phyloP scores from a whole-genome alignment of 2,797 vertebrate species.

The Lophotriccus pileatus region DNA sequence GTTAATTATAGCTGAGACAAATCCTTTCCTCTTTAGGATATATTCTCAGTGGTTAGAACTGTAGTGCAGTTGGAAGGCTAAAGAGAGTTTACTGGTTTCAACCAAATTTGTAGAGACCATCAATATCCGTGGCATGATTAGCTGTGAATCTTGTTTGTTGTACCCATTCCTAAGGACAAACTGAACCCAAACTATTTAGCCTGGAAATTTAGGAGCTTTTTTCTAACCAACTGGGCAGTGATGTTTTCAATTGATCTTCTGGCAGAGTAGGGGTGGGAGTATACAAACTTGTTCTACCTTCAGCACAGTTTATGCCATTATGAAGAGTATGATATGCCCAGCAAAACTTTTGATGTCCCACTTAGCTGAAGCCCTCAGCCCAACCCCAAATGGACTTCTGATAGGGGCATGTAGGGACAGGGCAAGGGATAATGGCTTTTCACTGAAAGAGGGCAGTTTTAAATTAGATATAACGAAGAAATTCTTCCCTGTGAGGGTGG shows the following conservation, averaged over 20 bases:
- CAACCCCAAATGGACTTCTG: background rate
- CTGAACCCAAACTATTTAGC: background rate
- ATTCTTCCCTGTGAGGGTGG: background rate
- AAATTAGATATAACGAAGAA: background rate
- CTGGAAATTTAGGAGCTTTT: background rate
- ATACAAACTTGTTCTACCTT: background rate
- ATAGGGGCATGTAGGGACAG: background rate
- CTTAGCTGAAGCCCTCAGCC: background rate
- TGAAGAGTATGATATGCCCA: background rate
- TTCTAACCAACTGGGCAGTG: background rate
- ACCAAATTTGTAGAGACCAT: background rate
- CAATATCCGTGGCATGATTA: rapidly evolving
- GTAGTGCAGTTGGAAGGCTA: background rate
- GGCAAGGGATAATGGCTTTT: background rate
- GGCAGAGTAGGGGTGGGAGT: background rate
- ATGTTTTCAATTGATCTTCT: background rate
- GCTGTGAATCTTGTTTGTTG: background rate
- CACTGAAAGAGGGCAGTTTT: background rate
- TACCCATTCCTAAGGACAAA: background rate
- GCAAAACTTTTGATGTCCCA: background rate
- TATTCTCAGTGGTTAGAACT: background rate
- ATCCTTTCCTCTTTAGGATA: background rate
- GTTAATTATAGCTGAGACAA: background rate
- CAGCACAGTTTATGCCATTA: background rate
- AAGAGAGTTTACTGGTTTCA: background rate